These are phyloP conservation scores for Zoroaster sp. DNA, from an alignment of 53 echinoderm and acorn worm species.

Conservation along the genomic window DNA sequence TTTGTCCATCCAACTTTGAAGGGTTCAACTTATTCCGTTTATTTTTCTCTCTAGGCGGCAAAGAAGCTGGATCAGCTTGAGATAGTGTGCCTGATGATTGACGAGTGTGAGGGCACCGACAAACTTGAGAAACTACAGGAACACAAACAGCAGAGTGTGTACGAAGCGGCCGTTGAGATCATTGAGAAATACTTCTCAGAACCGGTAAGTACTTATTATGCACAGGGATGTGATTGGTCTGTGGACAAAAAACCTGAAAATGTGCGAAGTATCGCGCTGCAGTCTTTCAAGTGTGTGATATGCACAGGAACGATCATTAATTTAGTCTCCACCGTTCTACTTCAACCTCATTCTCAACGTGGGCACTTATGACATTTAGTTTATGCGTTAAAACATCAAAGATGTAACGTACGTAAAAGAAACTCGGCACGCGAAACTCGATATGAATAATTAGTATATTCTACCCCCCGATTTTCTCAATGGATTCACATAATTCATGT, in stretches of 20 bases:
- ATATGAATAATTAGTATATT: too few species aligned
- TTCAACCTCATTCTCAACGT: not conserved
- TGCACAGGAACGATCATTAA: not conserved
- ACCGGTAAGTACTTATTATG: conserved; percentile 72
- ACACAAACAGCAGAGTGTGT: conserved; percentile 81
- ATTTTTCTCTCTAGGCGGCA: conserved; percentile 69
- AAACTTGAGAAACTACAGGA: conserved; percentile 86
- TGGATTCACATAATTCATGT: too few species aligned
- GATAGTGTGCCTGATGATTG: conserved; percentile 65
- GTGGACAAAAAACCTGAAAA: too few species aligned
- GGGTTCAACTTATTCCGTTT: too few species aligned
- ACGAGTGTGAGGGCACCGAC: conserved; percentile 79
- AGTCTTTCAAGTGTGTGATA: not conserved
- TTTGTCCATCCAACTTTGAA: too few species aligned
- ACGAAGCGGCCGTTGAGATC: conserved; percentile 72
- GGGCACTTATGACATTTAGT: not conserved
- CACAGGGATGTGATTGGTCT: too few species aligned
- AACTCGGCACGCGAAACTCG: too few species aligned
- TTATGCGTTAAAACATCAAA: not conserved
- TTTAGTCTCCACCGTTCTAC: not conserved
- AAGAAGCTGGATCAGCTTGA: conserved; percentile 72
- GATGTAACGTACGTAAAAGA: too few species aligned
- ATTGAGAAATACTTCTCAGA: conserved; percentile 90
- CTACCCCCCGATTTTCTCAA: too few species aligned
- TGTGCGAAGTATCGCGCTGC: not conserved